Evolutionary conservation across 92 coral and sea anemone genomes (phyloP).

Genomic region (Galaxea fascicularis): DNA sequence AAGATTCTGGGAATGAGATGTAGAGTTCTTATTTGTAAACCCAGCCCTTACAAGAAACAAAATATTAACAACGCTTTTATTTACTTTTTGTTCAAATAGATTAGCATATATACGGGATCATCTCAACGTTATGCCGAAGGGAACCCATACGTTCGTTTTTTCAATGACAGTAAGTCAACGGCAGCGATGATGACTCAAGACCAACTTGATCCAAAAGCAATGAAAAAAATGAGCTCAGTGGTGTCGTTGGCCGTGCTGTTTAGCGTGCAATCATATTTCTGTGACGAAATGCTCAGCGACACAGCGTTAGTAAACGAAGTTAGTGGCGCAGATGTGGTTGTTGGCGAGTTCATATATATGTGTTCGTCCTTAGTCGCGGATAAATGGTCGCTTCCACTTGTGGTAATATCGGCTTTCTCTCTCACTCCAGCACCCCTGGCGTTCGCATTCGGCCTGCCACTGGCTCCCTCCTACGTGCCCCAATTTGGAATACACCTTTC

Average conservation of each 20-base stretch:
- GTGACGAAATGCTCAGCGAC: conserved; percentile 40
- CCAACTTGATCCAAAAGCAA: neutral
- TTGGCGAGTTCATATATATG: conserved; percentile 50
- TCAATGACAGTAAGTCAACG: conserved; percentile 3
- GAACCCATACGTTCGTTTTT: conserved; percentile 11
- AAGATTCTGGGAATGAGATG: no score
- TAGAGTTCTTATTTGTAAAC: no score
- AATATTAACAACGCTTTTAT: no score
- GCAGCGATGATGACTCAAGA: neutral
- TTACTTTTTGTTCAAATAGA: neutral
- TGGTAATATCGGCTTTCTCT: conserved; percentile 3
- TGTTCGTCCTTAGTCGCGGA: conserved; percentile 61
- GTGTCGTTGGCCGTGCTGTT: neutral
- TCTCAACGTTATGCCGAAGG: neutral
- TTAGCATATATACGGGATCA: conserved; percentile 11
- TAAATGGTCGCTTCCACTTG: conserved; percentile 48
- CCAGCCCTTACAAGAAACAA: no score
- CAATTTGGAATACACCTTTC: neutral
- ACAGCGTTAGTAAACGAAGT: conserved; percentile 29
- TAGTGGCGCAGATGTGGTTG: conserved; percentile 35
- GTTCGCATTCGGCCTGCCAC: conserved; percentile 5
- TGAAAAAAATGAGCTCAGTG: neutral
- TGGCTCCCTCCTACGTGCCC: conserved; percentile 49
- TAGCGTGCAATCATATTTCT: neutral
- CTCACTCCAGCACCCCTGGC: conserved; percentile 25